phyloP scores from a whole-genome alignment of 2,797 vertebrate genomes.

The Rhinichthys osculus region DNA sequence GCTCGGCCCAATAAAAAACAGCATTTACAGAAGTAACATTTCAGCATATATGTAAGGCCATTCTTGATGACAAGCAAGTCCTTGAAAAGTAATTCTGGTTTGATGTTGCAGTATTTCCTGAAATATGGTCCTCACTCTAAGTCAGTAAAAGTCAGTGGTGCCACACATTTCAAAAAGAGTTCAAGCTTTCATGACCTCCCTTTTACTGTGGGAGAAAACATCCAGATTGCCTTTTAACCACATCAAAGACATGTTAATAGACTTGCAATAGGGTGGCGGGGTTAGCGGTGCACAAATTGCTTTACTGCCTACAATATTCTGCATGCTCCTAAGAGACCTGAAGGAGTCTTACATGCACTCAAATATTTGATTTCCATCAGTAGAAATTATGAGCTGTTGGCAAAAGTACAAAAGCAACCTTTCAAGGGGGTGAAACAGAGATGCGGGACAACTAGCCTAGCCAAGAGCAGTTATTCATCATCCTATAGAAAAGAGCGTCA shows the following conservation, averaged over 20 bases:
- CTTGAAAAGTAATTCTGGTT: constrained; percentile 32
- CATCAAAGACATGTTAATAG: constrained; percentile 50
- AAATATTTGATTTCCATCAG: constrained; percentile 50
- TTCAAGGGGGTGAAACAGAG: constrained; percentile 14
- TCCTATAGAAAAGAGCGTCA: not conserved
- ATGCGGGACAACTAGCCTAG: constrained; percentile 3
- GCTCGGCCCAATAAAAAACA: not conserved
- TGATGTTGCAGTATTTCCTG: constrained; percentile 1
- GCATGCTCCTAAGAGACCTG: constrained; percentile 33
- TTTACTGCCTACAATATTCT: constrained; percentile 40
- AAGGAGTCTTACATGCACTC: constrained; percentile 21
- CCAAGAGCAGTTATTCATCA: constrained; percentile 41
- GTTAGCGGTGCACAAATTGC: constrained; percentile 52
- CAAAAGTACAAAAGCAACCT: constrained; percentile 31
- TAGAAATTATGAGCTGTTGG: constrained; percentile 49
- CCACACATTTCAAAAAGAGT: constrained; percentile 12
- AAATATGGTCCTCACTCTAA: constrained; percentile 17
- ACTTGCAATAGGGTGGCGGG: constrained; percentile 14
- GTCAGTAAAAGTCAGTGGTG: constrained; percentile 26
- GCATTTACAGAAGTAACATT: constrained; percentile 3
- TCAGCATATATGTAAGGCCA: constrained; percentile 23
- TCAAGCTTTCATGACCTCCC: constrained; percentile 26
- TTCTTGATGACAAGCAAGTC: constrained; percentile 18
- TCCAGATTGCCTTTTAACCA: constrained; percentile 49
- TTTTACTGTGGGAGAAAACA: constrained; percentile 30